Base-by-base conservation (phyloP, 2,113 vertebrate species). In the Scalopus aquaticus region DNA sequence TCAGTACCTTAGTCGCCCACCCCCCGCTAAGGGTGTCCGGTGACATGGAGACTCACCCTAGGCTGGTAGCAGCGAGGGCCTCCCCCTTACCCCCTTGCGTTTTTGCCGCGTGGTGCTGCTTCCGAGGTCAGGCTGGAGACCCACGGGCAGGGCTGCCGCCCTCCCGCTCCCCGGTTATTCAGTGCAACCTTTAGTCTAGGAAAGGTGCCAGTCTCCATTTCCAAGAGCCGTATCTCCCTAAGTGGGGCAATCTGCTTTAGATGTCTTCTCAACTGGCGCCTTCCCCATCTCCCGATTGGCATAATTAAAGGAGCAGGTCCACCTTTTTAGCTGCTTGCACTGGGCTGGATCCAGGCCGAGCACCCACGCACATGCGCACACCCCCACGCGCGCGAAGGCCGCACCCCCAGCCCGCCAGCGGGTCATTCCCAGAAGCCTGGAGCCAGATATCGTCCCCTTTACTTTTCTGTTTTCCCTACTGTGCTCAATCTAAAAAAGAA, bases 211-310 rank as follows among this genome's bases (percentile, higher is more conserved):
- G 83, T 93, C 77, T 91, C 96, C 81, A 11, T 76, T 95, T 96
- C 91, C 78, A 95, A 90, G 95, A 97, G 88, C 76, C 93, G 1
- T 42, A 24, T 94, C 96, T 96, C 84, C 96, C 96, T 93, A 83
- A 56, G 70, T 70, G 91, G 46, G 15, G 93, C 96, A 87, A 77
- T 88, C 74, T 96, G 91, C 37, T 72, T 88, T 62, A 16, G n/a
- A 83, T 79, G 84, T 62, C 79, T 92, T 82, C 92, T 85, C 91
- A 0, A 2, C 82, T 96, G 96, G 88, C 62, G 10, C 74, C 82
- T 85, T 97, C 96, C 88, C 94, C 69, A 85, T 90, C 58, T 42
- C 42, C 49, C 39, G 16, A 30, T 60, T 39, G 80, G 80, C 60
- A 22, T 84, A 85, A 76, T 95, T 88, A 96, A 92, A 96, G 93